Evolutionary conservation across 2,113 vertebrate species (phyloP).

Genomic region (Suncus etruscus): DNA sequence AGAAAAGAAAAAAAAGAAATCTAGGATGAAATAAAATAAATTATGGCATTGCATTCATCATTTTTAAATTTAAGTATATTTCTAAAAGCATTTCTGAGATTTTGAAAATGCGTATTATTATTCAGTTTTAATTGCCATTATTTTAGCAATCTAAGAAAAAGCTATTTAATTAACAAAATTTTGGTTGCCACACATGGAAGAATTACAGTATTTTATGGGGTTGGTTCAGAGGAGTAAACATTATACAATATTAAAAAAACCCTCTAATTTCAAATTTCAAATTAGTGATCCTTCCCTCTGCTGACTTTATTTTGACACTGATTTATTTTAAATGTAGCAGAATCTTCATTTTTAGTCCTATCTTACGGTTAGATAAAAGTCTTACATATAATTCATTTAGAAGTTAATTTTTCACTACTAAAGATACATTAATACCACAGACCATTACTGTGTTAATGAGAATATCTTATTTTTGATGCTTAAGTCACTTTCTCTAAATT

Average conservation of each 20-base stretch:
- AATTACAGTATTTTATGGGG: background rate
- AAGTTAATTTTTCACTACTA: constrained; percentile 33
- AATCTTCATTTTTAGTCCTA: constrained; percentile 19
- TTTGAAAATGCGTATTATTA: background rate
- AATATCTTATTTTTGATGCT: constrained; percentile 30
- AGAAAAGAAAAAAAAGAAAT: background rate
- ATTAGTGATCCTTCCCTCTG: background rate
- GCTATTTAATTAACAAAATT: constrained; percentile 45
- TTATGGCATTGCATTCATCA: background rate
- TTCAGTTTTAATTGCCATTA: background rate
- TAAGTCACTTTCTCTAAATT: background rate
- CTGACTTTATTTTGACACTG: constrained; percentile 4
- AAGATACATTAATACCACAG: constrained; percentile 9
- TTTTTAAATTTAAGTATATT: too few relatives aligned
- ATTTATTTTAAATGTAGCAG: constrained; percentile 39
- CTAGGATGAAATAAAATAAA: constrained; percentile 52
- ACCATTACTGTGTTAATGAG: background rate
- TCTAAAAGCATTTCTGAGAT: too few relatives aligned
- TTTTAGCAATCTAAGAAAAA: constrained; percentile 59
- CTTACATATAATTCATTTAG: constrained; percentile 27
- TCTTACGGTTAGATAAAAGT: constrained; percentile 43
- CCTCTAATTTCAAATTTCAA: background rate
- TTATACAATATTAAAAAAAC: constrained; percentile 17
- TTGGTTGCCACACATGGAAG: background rate
- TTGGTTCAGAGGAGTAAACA: background rate